These are phyloP conservation scores for Helicoverpa armigera DNA, from an alignment of 1,140 invertebrate genomes.

Conservation along the genomic window DNA sequence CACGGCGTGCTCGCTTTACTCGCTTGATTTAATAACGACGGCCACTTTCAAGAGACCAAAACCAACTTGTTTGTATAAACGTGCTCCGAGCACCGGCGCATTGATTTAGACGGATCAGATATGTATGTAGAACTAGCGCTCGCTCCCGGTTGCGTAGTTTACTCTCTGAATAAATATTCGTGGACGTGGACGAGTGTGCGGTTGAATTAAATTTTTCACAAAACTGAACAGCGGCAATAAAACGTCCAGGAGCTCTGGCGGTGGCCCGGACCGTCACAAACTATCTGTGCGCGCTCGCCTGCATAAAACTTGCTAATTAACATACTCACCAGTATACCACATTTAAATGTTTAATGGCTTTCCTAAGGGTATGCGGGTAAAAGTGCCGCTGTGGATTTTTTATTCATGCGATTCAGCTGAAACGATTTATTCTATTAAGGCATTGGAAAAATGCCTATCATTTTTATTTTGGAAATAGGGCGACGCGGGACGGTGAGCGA, in stretches of 20 bases:
- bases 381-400: constrained; percentile 48
- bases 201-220: constrained; percentile 56
- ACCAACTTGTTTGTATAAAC: constrained; percentile 29
- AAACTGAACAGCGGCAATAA: constrained; percentile 55
- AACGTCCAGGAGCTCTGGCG: constrained; percentile 45
- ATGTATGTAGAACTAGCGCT: not conserved
- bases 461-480: constrained; percentile 59
- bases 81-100: constrained; percentile 12
- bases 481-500: constrained; percentile 56
- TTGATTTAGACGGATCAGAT: constrained; percentile 20
- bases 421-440: constrained; percentile 66
- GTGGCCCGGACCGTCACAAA: constrained; percentile 47
- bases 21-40: constrained; percentile 48
- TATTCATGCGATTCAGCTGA: constrained; percentile 53
- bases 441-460: constrained; percentile 63
- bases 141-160: constrained; percentile 25
- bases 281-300: constrained; percentile 55
- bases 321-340: constrained; percentile 52
- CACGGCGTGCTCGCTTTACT: constrained; percentile 32
- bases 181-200: constrained; percentile 12
- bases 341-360: constrained; percentile 52
- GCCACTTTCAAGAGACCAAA: constrained; percentile 30
- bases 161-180: constrained; percentile 31
- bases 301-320: constrained; percentile 64
- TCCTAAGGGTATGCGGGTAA: constrained; percentile 39